These are phyloP conservation scores for Lucilia sericata DNA, from an alignment of 1,140 invertebrate genomes.

Conservation along the genomic window DNA sequence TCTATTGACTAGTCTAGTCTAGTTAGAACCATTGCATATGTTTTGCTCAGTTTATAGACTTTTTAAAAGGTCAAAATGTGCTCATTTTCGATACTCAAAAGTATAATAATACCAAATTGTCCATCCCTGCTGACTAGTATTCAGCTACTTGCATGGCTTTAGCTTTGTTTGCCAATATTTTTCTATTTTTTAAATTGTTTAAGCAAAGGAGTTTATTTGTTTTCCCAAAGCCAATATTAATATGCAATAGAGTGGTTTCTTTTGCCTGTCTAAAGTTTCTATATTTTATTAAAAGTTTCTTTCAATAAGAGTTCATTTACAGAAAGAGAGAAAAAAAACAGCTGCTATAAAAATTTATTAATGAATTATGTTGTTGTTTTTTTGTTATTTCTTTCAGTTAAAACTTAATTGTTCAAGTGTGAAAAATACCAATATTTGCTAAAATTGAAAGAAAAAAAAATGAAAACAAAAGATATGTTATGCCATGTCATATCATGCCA, in stretches of 20 bases:
- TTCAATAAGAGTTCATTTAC: too few species aligned
- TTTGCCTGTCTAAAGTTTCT: neutral
- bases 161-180: conserved; percentile 6
- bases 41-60: too few species aligned
- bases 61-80: too few species aligned
- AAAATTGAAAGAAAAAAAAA: neutral
- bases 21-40: too few species aligned
- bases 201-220: neutral
- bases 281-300: neutral
- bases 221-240: neutral
- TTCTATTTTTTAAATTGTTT: neutral
- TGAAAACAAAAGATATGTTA: neutral
- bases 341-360: conserved; percentile 11
- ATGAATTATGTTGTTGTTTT: conserved; percentile 13
- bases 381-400: neutral
- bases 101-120: too few species aligned
- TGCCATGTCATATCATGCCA: neutral
- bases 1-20: too few species aligned
- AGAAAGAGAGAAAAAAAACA: neutral
- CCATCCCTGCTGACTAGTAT: too few species aligned
- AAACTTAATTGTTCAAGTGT: conserved; percentile 33
- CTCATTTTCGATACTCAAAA: too few species aligned
- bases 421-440: conserved; percentile 30
- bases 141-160: neutral
- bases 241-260: neutral